Conservation (phyloP, 1,140 invertebrate genomes). For the Drosophila pseudoananassae region DNA sequence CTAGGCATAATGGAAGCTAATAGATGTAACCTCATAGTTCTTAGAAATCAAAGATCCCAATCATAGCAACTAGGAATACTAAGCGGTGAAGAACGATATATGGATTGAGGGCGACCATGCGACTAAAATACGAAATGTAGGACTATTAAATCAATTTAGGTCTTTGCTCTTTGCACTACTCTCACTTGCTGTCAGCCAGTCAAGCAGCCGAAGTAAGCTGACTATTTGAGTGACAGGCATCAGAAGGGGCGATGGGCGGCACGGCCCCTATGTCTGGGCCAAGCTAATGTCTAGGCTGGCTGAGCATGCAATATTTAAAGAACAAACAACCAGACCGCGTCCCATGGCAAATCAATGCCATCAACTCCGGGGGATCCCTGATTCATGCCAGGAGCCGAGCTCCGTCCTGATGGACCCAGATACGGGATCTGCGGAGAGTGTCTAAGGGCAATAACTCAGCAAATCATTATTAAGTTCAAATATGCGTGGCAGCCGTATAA, state of each 20-base stretch:
- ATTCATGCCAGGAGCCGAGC: not conserved
- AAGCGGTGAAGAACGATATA: not conserved
- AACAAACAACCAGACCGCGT: constrained; percentile 24
- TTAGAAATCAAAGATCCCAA: too few species aligned
- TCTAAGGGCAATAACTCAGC: constrained; percentile 55
- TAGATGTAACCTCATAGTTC: too few species aligned
- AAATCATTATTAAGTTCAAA: constrained; percentile 77
- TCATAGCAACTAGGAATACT: too few species aligned
- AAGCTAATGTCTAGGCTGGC: constrained; percentile 25
- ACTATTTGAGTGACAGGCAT: constrained; percentile 26
- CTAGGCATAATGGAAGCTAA: too few species aligned
- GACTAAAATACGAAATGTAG: constrained; percentile 50
- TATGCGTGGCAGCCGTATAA: constrained; percentile 47
- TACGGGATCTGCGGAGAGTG: constrained; percentile 19
- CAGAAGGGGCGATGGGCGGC: constrained; percentile 2
- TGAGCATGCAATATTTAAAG: constrained; percentile 61
- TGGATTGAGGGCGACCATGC: constrained; percentile 10
- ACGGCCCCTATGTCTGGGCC: constrained; percentile 5
- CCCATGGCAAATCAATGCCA: constrained; percentile 42
- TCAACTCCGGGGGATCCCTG: constrained; percentile 3
- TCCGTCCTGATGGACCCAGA: not conserved
- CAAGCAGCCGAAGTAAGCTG: constrained; percentile 17
- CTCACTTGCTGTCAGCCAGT: constrained; percentile 47
- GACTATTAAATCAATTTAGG: constrained; percentile 76
- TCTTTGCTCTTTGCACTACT: constrained; percentile 72